These are phyloP conservation scores for Oreochromis mossambicus DNA, from an alignment of 2,797 vertebrate genomes.

Conservation along the genomic window DNA sequence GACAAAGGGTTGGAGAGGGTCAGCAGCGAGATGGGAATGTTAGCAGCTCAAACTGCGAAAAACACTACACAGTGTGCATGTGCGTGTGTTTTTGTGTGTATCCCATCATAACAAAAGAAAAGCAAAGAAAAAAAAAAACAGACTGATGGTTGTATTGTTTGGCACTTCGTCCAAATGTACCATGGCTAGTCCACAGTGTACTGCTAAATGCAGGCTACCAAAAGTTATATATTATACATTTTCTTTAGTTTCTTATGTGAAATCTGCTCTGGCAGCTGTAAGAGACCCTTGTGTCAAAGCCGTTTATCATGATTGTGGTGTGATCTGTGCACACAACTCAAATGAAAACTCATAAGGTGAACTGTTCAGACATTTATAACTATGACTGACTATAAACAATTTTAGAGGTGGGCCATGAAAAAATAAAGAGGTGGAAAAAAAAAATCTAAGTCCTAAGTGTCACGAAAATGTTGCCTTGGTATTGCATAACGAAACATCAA, in stretches of 20 bases:
- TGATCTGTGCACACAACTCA: not conserved
- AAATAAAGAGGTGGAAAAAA: not conserved
- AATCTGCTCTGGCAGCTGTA: not conserved
- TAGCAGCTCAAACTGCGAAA: not conserved
- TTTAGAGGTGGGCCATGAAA: not conserved
- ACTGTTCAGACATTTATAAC: not conserved
- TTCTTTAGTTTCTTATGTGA: not conserved
- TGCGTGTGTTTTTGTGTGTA: not conserved
- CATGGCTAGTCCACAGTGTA: not conserved
- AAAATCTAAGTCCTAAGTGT: not conserved
- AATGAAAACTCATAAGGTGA: not conserved
- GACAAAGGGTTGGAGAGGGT: slow-evolving; percentile 23
- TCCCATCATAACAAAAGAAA: not conserved
- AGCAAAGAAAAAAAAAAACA: not conserved
- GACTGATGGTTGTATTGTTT: not conserved
- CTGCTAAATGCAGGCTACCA: not conserved
- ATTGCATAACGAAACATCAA: slow-evolving; percentile 36
- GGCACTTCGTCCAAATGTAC: not conserved
- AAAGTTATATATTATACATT: not conserved
- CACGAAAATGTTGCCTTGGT: slow-evolving; percentile 13
- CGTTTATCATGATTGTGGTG: not conserved
- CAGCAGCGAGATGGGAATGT: not conserved
- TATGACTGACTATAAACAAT: not conserved
- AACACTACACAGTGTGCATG: not conserved
- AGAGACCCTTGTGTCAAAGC: not conserved